Base-by-base conservation (phyloP, 2,888 invertebrate genomes). In the Netelia inedita region DNA sequence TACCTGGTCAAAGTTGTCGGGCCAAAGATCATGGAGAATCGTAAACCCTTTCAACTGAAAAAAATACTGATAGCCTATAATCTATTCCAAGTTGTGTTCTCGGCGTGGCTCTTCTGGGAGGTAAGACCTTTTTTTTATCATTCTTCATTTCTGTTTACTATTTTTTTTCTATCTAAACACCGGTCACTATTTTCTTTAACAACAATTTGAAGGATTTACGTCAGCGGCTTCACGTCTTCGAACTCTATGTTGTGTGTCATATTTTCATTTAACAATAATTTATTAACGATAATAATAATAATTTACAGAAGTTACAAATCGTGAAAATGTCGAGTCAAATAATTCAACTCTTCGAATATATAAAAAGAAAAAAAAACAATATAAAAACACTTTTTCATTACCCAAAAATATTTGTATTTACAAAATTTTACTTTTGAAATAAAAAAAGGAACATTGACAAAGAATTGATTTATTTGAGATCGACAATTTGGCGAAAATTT, bases 61-160 rank as follows among this genome's bases (percentile, higher is more conserved):
- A 96, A 96, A 93, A 93, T 96, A 89, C 95, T 98, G 94, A 95
- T 98, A 94, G 93, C 95, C 88, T 98, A 98, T 94, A 98, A 98
- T 95, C 95, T 98, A 92, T 94, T 96, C 92, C 98, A 98, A 97
- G 98, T 98, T 90, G 91, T 97, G 90, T 97, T 98, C 94, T 98
- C 98, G 92, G 95, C 96, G 89, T 98, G 97, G 97, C 95, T 98
- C 89, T 98, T 98, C 94, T 97, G 97, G 94, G 97, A 98, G 97
- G 98, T 98, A 95, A 95, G 82, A 74, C 16, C 14, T 63, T 23
- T n/a, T 66, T 43, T 28, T 50, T 35, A 19, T 11, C n/a, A 46
- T 50, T 55, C 9, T 50, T 59, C 10, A 10, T 28, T 55, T 10
- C 9, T 5, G 35, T 75, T 41, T 35, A 10, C 9, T 10, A 23